These are phyloP conservation scores for Choristoneura fumiferana DNA, from an alignment of 1,140 invertebrate genomes.

Conservation along the genomic window DNA sequence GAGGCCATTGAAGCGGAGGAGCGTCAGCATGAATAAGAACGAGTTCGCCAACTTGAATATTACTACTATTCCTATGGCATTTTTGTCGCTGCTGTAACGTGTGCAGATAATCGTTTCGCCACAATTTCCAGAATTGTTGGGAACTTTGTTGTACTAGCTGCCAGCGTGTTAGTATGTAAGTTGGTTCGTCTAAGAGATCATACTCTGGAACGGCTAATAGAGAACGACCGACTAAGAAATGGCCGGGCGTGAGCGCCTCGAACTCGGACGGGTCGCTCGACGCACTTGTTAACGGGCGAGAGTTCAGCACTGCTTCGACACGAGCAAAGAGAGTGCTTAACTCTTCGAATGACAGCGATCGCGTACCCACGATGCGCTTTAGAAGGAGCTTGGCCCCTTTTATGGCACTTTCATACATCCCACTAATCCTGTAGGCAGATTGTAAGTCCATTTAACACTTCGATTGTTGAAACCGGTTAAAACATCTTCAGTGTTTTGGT, in stretches of 20 bases:
- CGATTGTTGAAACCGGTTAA: too few species aligned
- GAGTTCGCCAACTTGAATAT: neutral
- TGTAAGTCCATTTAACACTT: too few species aligned
- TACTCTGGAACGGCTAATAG: conserved; percentile 27
- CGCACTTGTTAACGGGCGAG: too few species aligned
- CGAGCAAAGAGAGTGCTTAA: too few species aligned
- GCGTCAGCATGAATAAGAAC: neutral
- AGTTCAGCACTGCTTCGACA: too few species aligned
- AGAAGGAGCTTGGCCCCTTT: too few species aligned
- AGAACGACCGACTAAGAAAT: conserved; percentile 39
- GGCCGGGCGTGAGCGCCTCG: conserved; percentile 44
- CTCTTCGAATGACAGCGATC: too few species aligned
- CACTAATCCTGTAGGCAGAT: too few species aligned
- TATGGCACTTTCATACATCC: too few species aligned
- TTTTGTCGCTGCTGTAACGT: conserved; percentile 37
- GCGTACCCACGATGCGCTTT: too few species aligned
- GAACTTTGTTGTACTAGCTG: conserved; percentile 33
- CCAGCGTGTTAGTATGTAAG: conserved; percentile 30
- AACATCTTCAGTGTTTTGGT: too few species aligned
- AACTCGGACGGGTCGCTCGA: too few species aligned
- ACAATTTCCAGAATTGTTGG: conserved; percentile 38
- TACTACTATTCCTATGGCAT: conserved; percentile 22
- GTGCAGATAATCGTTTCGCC: conserved; percentile 41
- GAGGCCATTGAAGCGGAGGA: conserved; percentile 26
- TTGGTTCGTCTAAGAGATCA: neutral